Percentiles rank a stretch among this genome's conserved stretches.
phyloP scores from a whole-genome alignment of 2,797 vertebrate genomes.

The Thripadectes ignobilis region DNA sequence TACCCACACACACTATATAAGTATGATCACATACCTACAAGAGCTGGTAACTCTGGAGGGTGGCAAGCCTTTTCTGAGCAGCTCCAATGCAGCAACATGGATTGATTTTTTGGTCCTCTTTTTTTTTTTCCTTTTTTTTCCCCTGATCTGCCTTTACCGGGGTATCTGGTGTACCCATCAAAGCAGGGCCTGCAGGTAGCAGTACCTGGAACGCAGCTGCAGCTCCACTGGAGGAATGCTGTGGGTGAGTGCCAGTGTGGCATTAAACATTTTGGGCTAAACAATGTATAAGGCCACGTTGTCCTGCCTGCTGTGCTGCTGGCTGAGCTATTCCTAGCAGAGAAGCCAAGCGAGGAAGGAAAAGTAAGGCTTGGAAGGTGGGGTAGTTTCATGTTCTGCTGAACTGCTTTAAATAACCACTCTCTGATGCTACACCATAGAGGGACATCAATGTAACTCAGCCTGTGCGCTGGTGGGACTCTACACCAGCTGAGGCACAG shows the following conservation, averaged over 20 bases:
- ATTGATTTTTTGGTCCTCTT: neutral
- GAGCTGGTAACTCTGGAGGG: neutral
- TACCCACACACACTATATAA: neutral
- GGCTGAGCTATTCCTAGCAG: neutral
- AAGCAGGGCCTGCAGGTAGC: neutral
- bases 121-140: too few relatives aligned
- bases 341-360: neutral
- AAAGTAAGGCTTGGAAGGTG: neutral
- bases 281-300: rapidly evolving
- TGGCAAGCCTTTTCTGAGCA: neutral
- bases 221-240: rapidly evolving
- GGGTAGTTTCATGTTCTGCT: neutral
- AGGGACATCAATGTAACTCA: neutral
- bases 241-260: neutral
- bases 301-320: neutral
- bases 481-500: neutral
- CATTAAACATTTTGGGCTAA: neutral
- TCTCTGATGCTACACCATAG: neutral
- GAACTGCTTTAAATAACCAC: neutral
- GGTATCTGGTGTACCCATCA: neutral
- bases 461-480: neutral
- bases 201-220: neutral
- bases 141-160: neutral
- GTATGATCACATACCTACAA: neutral
- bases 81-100: neutral